Evolutionary conservation across 2,113 vertebrate species (phyloP).

Genomic region (Henicopernis longicauda): DNA sequence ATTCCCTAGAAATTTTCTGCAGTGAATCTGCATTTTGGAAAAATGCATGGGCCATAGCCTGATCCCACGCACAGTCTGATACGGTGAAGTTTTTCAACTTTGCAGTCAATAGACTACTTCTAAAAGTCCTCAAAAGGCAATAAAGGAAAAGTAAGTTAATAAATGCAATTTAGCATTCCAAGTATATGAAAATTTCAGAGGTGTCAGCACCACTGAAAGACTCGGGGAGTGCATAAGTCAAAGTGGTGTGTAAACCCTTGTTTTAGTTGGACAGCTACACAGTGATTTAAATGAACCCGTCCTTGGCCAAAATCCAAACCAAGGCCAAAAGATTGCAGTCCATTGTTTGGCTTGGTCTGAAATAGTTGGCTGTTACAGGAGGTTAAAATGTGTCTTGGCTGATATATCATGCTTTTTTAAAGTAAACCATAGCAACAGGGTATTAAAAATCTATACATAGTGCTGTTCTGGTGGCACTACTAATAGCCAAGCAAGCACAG

Average conservation of each 20-base stretch:
- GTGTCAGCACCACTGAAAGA: not conserved
- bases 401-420: not conserved
- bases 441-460: not conserved
- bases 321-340: not conserved
- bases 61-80: not conserved
- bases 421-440: not conserved
- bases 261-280: not conserved
- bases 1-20: not conserved
- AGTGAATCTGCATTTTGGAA: not conserved
- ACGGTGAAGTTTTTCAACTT: not conserved
- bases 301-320: not conserved
- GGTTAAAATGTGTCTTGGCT: not conserved
- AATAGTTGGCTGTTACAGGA: not conserved
- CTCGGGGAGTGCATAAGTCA: not conserved
- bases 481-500: not conserved
- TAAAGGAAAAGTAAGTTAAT: not conserved
- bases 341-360: not conserved
- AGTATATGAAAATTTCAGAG: not conserved
- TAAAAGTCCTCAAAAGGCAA: not conserved
- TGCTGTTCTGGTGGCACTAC: not conserved
- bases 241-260: not conserved
- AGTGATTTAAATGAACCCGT: not conserved
- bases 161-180: not conserved
- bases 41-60: fast-evolving
- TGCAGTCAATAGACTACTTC: not conserved